These are phyloP conservation scores for Polydrusus pterygomalis DNA, from an alignment of 2,888 invertebrate species.

Conservation along the genomic window DNA sequence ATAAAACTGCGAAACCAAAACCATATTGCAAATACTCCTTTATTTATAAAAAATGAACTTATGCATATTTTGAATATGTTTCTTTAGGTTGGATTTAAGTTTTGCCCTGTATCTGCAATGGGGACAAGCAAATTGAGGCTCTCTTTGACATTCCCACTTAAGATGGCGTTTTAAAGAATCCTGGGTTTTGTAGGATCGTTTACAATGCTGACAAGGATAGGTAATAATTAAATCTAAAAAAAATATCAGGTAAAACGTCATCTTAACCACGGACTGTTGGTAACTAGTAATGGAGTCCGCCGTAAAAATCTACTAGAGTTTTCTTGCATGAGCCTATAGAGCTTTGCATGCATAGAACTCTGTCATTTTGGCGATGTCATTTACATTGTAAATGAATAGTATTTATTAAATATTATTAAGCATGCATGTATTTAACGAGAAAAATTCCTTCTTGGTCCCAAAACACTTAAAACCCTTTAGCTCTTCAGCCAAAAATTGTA, in stretches of 20 bases:
- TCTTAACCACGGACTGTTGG: neutral
- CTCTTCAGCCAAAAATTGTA: too few relatives aligned
- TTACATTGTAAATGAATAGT: too few relatives aligned
- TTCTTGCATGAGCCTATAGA: too few relatives aligned
- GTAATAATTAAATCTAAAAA: neutral
- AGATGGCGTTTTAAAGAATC: slow-evolving; percentile 49
- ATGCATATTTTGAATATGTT: slow-evolving; percentile 34
- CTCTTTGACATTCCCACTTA: slow-evolving; percentile 59
- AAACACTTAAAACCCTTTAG: too few relatives aligned
- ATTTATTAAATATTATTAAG: too few relatives aligned
- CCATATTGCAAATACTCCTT: neutral
- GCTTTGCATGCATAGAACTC: too few relatives aligned
- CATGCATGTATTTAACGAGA: too few relatives aligned
- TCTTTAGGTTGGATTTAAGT: slow-evolving; percentile 41
- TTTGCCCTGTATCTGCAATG: slow-evolving; percentile 52
- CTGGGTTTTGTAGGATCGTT: slow-evolving; percentile 42
- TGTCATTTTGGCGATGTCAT: too few relatives aligned
- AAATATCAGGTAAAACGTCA: neutral
- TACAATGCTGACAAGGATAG: slow-evolving; percentile 43
- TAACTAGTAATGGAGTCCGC: too few relatives aligned
- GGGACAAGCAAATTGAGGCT: slow-evolving; percentile 56
- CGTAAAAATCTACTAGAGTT: too few relatives aligned
- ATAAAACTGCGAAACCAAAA: neutral
- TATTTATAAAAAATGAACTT: neutral
- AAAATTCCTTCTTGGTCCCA: too few relatives aligned